Conservation (phyloP, 2,888 invertebrate genomes). For the Rhingia campestris region DNA sequence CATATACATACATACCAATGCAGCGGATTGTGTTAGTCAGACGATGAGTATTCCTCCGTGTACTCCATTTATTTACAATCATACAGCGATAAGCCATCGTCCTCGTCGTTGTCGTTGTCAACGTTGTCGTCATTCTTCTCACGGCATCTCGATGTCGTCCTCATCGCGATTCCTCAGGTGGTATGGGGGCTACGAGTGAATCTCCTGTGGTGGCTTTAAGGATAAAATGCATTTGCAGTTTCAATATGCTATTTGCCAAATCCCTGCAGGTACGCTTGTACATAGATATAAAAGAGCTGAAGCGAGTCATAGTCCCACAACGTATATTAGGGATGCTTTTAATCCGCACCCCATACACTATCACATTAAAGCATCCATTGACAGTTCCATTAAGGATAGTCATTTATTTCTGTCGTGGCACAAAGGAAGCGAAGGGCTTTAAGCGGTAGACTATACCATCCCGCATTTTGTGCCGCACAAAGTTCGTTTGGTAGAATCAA, state of each 20-base stretch:
- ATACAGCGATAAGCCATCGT: constrained; percentile 56
- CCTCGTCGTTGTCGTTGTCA: constrained; percentile 21
- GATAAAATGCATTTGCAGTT: constrained; percentile 45
- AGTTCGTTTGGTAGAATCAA: neutral
- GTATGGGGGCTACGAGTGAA: constrained; percentile 3
- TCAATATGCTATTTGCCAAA: constrained; percentile 46
- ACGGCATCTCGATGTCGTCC: neutral
- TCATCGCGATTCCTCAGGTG: constrained; percentile 38
- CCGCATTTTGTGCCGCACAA: neutral
- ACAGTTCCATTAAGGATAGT: constrained; percentile 44
- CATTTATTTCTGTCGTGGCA: constrained; percentile 8
- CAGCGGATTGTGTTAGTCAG: constrained; percentile 15
- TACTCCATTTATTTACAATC: constrained; percentile 57
- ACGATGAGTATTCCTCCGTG: constrained; percentile 44
- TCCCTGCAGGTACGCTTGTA: constrained; percentile 19
- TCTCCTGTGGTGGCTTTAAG: constrained; percentile 20
- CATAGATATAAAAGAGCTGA: constrained; percentile 6
- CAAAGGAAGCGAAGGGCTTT: constrained; percentile 2
- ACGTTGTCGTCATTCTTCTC: constrained; percentile 30
- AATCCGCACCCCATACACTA: constrained; percentile 15
- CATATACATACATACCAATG: constrained; percentile 5
- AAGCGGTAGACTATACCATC: neutral
- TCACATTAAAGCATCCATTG: constrained; percentile 25
- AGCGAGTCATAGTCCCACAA: constrained; percentile 31
- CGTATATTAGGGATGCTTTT: constrained; percentile 52